Evolutionary conservation across 1,140 invertebrate species (phyloP).

Genomic region (Helicoverpa armigera): DNA sequence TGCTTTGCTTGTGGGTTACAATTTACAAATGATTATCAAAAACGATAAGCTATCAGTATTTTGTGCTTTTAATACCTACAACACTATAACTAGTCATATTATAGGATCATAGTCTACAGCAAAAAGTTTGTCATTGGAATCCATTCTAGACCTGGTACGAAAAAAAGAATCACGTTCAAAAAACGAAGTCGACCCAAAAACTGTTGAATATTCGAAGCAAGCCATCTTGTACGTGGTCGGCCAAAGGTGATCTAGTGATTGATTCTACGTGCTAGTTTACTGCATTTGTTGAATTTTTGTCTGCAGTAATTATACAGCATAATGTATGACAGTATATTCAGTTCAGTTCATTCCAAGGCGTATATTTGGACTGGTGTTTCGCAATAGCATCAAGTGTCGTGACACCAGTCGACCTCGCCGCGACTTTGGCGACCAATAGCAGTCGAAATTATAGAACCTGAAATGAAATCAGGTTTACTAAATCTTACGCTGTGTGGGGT

Average conservation of each 20-base stretch:
- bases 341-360: not conserved
- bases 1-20: too few relatives aligned
- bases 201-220: not conserved
- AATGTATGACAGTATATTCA: not conserved
- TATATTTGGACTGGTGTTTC: slow-evolving; percentile 41
- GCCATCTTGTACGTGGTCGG: slow-evolving; percentile 7
- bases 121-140: too few relatives aligned
- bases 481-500: not conserved
- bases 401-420: slow-evolving; percentile 63
- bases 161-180: slow-evolving; percentile 6
- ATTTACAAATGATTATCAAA: too few relatives aligned
- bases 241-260: not conserved
- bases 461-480: slow-evolving; percentile 15
- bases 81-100: too few relatives aligned
- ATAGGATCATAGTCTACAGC: too few relatives aligned
- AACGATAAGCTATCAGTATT: too few relatives aligned
- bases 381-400: slow-evolving; percentile 57
- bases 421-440: slow-evolving; percentile 57
- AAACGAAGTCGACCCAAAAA: not conserved
- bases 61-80: too few relatives aligned
- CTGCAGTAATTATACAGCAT: not conserved
- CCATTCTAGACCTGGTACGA: too few relatives aligned
- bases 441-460: slow-evolving; percentile 32
- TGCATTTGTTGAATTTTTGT: not conserved
- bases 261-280: not conserved